Evolutionary conservation across 2,797 vertebrate genomes (phyloP).

Genomic region (Dendrocincla fuliginosa): DNA sequence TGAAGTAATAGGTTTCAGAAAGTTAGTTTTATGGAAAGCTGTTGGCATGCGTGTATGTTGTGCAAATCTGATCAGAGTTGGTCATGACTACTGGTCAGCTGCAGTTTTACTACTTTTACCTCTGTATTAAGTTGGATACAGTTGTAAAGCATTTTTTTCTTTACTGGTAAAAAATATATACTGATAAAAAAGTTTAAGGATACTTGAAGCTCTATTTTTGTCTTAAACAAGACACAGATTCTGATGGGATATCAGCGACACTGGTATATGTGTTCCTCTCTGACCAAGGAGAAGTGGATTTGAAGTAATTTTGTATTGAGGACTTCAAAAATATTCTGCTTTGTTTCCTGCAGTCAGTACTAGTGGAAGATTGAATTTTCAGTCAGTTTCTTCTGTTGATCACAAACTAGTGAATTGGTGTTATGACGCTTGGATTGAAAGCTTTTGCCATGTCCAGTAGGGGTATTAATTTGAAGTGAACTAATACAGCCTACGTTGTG

Average conservation of each 20-base stretch:
- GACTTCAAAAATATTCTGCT: background rate
- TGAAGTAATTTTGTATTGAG: background rate
- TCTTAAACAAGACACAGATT: background rate
- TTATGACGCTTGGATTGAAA: background rate
- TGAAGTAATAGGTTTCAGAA: background rate
- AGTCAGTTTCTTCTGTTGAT: background rate
- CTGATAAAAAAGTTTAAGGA: background rate
- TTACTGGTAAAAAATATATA: background rate
- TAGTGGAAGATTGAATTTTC: background rate
- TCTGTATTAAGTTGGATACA: background rate
- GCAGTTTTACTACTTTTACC: background rate
- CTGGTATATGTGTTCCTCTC: background rate
- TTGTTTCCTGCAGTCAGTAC: background rate
- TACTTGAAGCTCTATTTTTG: background rate
- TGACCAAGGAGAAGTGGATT: background rate
- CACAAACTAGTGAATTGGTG: background rate
- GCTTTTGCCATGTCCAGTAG: background rate
- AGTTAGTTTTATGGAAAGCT: background rate
- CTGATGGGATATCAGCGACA: background rate
- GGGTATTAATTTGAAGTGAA: background rate
- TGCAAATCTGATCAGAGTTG: background rate
- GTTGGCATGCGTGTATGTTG: fast-evolving
- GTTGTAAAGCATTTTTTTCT: background rate
- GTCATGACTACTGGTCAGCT: background rate
- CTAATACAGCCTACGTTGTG: background rate